A percentile compares a stretch with the other conserved stretches of the same genome.
These are phyloP conservation scores for Rhingia rostrata DNA, from an alignment of 2,888 invertebrate genomes.

Conservation along the genomic window DNA sequence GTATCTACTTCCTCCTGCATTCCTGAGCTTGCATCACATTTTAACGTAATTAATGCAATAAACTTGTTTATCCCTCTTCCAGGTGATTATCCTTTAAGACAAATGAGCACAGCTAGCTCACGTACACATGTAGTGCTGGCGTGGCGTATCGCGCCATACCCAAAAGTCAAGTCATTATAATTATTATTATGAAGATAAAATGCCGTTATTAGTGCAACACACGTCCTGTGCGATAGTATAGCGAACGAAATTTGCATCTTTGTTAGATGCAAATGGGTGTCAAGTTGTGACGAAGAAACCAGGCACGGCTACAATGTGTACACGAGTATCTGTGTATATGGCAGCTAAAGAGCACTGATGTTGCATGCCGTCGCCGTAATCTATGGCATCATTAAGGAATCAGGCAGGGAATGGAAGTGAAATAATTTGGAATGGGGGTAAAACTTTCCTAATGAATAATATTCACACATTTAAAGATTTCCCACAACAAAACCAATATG, in stretches of 20 bases:
- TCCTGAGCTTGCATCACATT: conserved; percentile 68
- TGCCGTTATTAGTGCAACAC: conserved; percentile 69
- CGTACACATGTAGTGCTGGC: conserved; percentile 11
- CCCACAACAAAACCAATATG: too few relatives aligned
- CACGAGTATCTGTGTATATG: background rate
- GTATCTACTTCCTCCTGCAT: conserved; percentile 14
- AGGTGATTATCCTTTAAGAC: conserved; percentile 72
- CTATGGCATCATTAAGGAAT: conserved; percentile 26
- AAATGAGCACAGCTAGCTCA: conserved; percentile 64
- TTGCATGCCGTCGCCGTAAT: conserved; percentile 24
- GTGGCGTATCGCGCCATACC: background rate
- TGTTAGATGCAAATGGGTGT: conserved; percentile 65
- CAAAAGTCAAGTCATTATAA: conserved; percentile 52
- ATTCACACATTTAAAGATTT: background rate
- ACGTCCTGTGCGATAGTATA: conserved; percentile 30
- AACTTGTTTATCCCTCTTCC: conserved; percentile 65
- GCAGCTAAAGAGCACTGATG: conserved; percentile 16
- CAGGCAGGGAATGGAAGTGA: background rate
- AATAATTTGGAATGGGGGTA: background rate
- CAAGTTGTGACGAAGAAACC: conserved; percentile 40
- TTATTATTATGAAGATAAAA: conserved; percentile 69
- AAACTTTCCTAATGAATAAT: background rate
- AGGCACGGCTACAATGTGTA: background rate
- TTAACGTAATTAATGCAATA: conserved; percentile 73
- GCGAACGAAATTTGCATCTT: conserved; percentile 61